Percentiles rank a stretch among this genome's conserved stretches.
Evolutionary conservation across 2,888 invertebrate species (phyloP).

Genomic region (Cynaeus angustus): DNA sequence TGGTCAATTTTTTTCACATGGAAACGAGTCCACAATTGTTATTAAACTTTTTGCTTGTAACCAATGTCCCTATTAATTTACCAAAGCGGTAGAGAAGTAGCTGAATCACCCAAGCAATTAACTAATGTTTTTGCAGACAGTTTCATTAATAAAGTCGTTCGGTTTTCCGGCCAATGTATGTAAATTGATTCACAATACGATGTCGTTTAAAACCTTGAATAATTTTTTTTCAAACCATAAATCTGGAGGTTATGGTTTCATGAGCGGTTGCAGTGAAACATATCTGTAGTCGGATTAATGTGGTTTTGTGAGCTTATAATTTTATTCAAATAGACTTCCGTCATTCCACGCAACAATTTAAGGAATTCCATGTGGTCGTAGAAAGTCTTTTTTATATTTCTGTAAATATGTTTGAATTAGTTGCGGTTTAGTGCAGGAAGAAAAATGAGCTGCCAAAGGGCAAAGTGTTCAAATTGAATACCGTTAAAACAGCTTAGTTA

Average conservation of each 20-base stretch:
- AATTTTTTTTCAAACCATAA: no score
- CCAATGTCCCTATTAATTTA: constrained; percentile 39
- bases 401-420: constrained; percentile 8
- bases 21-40: constrained; percentile 22
- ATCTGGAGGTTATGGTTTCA: constrained; percentile 9
- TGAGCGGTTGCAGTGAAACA: constrained; percentile 5
- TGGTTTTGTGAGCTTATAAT: constrained; percentile 26
- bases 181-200: constrained; percentile 14
- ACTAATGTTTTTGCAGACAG: constrained; percentile 45
- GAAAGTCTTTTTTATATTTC: background rate
- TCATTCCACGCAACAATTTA: constrained; percentile 20
- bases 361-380: constrained; percentile 18
- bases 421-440: background rate
- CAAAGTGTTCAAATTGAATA: constrained; percentile 1
- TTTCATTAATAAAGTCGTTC: constrained; percentile 37
- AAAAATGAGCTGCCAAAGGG: constrained; percentile 6
- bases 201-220: background rate
- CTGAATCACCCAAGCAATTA: constrained; percentile 42
- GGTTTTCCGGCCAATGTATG: constrained; percentile 11
- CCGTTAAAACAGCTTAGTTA: constrained; percentile 18
- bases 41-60: constrained; percentile 38
- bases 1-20: constrained; percentile 16
- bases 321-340: constrained; percentile 21
- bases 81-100: constrained; percentile 37
- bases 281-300: constrained; percentile 17